Percentiles rank a stretch among this genome's conserved stretches.
phyloP scores from a whole-genome alignment of 2,797 vertebrate species.

The Sebastolobus alascanus region DNA sequence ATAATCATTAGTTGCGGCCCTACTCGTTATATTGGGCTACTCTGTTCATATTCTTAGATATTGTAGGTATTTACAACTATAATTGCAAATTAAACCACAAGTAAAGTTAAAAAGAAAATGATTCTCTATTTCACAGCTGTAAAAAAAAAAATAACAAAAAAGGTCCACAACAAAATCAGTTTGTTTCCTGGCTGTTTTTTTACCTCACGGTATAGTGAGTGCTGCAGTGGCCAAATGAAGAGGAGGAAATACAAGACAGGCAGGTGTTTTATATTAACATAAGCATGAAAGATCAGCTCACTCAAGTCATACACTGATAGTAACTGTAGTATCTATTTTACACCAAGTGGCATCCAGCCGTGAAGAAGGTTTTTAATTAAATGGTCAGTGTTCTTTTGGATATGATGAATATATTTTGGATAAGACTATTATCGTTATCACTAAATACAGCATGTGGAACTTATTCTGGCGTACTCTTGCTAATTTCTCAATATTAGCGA shows the following conservation, averaged over 20 bases:
- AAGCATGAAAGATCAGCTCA: no score
- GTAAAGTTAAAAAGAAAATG: neutral
- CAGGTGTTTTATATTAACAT: no score
- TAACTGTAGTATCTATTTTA: neutral
- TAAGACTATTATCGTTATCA: no score
- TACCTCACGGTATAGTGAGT: no score
- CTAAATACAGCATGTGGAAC: no score
- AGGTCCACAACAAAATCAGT: neutral
- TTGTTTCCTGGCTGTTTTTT: neutral
- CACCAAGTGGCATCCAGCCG: neutral
- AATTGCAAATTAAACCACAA: neutral
- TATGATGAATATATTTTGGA: no score
- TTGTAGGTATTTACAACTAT: neutral
- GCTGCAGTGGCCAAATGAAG: neutral
- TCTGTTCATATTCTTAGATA: neutral
- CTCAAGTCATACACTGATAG: neutral
- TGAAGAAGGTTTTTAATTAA: neutral
- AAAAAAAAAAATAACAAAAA: accelerated
- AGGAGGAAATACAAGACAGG: neutral
- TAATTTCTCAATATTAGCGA: no score
- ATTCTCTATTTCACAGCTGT: neutral
- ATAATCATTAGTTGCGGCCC: no score
- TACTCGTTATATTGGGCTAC: neutral
- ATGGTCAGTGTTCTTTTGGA: no score
- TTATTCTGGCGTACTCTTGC: no score